A percentile compares a stretch with the other conserved stretches of the same genome.
Conservation (phyloP, 2,888 invertebrate genomes). For the Cremastobaeus sp. region DNA sequence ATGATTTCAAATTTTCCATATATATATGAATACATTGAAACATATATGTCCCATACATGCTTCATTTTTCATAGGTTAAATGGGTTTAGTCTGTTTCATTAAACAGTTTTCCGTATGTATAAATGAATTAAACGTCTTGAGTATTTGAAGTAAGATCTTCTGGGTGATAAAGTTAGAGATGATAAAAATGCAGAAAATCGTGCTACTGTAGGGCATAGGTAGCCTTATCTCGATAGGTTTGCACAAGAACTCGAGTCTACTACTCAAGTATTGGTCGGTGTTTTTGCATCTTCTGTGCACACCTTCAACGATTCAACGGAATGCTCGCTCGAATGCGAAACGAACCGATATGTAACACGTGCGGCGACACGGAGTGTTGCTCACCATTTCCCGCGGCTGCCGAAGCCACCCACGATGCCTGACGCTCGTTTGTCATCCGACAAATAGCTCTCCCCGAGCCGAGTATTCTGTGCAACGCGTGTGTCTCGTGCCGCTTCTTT, state of each 20-base stretch:
- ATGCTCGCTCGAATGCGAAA: constrained; percentile 61
- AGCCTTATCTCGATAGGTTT: too few species aligned
- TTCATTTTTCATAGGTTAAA: too few species aligned
- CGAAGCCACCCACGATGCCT: constrained; percentile 77
- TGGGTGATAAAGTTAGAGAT: too few species aligned
- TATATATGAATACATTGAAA: too few species aligned
- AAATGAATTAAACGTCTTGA: constrained; percentile 3
- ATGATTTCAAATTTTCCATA: too few species aligned
- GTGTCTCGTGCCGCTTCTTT: constrained; percentile 56
- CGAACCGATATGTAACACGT: constrained; percentile 66
- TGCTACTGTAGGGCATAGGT: too few species aligned
- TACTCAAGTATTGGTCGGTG: too few species aligned
- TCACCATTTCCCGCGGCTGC: constrained; percentile 77
- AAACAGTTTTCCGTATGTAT: constrained; percentile 1
- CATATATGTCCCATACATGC: too few species aligned
- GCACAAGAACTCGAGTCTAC: too few species aligned
- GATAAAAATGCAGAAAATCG: too few species aligned
- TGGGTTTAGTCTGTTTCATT: too few species aligned
- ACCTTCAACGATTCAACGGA: constrained; percentile 59
- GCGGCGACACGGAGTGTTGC: constrained; percentile 77
- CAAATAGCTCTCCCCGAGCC: constrained; percentile 76
- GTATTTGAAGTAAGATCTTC: too few species aligned
- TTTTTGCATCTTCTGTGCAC: constrained; percentile 51
- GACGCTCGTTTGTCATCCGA: constrained; percentile 78
- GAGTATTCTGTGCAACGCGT: constrained; percentile 56